Conservation (phyloP, 2,888 invertebrate genomes). For the Synergus japonicus region DNA sequence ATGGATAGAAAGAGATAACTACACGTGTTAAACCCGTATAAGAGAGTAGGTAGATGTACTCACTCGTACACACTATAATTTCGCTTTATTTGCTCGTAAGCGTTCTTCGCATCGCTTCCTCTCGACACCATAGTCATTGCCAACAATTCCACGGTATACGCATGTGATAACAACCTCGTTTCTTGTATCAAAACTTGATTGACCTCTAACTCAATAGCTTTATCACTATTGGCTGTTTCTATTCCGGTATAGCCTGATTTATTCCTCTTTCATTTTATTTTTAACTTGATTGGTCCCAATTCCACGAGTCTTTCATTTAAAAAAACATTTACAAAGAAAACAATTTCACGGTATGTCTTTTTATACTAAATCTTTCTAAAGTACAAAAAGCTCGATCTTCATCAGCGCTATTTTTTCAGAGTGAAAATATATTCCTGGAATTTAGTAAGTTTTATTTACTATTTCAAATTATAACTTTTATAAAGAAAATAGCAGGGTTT, state of each 20-base stretch:
- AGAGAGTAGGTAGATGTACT: background rate
- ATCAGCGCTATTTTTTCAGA: no score
- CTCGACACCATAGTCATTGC: constrained; percentile 12
- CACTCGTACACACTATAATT: constrained; percentile 23
- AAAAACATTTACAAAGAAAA: no score
- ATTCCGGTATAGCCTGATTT: background rate
- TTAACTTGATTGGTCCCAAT: no score
- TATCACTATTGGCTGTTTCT: background rate
- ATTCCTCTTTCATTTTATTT: no score
- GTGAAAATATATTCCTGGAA: no score
- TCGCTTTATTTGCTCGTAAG: constrained; percentile 5
- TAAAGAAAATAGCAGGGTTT: no score
- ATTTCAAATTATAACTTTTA: no score
- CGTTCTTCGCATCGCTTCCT: constrained; percentile 21
- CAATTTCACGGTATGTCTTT: no score
- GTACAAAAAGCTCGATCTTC: no score
- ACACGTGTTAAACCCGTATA: background rate
- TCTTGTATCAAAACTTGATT: background rate
- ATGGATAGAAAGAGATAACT: background rate
- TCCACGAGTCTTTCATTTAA: no score
- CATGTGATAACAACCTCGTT: constrained; percentile 15
- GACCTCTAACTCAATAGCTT: background rate
- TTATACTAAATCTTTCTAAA: no score
- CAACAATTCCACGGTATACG: background rate
- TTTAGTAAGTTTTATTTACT: no score